Conservation (phyloP, 2,888 invertebrate genomes). For the Ochropleura plecta region DNA sequence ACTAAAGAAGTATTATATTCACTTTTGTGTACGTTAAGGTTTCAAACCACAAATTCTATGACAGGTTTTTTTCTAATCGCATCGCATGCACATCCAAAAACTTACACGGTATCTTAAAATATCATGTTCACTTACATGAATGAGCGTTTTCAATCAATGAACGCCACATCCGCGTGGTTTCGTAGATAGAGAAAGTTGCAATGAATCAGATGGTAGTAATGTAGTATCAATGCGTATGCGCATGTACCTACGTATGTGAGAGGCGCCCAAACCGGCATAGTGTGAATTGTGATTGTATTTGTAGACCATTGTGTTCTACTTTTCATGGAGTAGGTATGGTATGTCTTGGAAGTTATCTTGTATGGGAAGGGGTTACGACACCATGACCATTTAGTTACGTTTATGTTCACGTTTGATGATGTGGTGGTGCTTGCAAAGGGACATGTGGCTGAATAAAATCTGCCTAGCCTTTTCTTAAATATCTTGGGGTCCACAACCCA, state of each 20-base stretch:
- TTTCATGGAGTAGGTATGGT: conserved; percentile 9
- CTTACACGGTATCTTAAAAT: conserved; percentile 25
- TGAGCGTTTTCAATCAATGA: conserved; percentile 46
- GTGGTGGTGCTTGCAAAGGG: background rate
- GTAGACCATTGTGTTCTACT: conserved; percentile 50
- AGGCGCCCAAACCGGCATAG: conserved; percentile 44
- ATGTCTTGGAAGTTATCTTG: conserved; percentile 2
- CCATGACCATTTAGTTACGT: background rate
- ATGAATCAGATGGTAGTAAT: conserved; percentile 62
- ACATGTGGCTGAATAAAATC: background rate
- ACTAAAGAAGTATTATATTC: no score
- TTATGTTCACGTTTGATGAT: background rate
- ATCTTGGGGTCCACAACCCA: no score
- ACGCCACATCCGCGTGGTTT: conserved; percentile 45
- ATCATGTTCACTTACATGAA: conserved; percentile 39
- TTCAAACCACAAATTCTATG: conserved; percentile 12
- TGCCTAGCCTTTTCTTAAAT: no score
- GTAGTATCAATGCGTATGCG: conserved; percentile 38
- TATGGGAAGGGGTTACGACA: conserved; percentile 1
- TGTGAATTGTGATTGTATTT: conserved; percentile 48
- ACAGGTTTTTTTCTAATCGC: conserved; percentile 10
- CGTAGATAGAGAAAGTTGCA: conserved; percentile 65
- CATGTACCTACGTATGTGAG: conserved; percentile 35
- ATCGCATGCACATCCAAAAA: background rate
- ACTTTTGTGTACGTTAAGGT: background rate